A percentile compares a stretch with the other conserved stretches of the same genome.
Conservation (phyloP, 92 coral and sea anemone species). For the Epizoanthus illoricatus region DNA sequence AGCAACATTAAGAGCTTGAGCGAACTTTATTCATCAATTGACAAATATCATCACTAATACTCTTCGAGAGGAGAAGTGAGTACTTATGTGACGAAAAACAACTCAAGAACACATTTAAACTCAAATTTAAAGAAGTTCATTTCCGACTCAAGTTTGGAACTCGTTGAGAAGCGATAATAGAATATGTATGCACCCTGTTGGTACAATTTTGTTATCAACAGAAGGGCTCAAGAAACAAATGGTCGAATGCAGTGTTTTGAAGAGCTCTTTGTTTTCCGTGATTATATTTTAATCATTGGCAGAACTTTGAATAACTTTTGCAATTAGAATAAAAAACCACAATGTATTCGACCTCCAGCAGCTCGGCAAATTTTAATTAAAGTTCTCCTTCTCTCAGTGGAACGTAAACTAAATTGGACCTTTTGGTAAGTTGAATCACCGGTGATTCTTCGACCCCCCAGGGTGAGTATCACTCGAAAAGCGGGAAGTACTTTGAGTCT, state of each 20-base stretch:
- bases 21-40: conserved; percentile 22
- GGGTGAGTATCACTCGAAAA: no score
- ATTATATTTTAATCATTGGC: conserved; percentile 8
- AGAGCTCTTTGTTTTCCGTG: conserved; percentile 30
- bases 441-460: no score
- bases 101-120: conserved; percentile 18
- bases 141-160: background rate
- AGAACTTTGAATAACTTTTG: conserved; percentile 35
- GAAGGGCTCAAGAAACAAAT: conserved; percentile 15
- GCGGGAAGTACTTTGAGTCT: no score
- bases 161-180: background rate
- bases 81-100: conserved; percentile 40
- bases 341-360: conserved; percentile 36
- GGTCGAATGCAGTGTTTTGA: background rate
- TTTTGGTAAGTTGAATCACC: background rate
- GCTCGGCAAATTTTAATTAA: conserved; percentile 36
- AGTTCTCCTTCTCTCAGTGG: background rate
- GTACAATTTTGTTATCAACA: conserved; percentile 10
- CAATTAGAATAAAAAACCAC: conserved; percentile 18
- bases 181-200: background rate
- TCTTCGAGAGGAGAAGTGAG: conserved; percentile 27
- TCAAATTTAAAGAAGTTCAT: conserved; percentile 4
- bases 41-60: conserved; percentile 30
- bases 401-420: conserved; percentile 18
- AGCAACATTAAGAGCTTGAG: conserved; percentile 35